A percentile compares a stretch with the other conserved stretches of the same genome.
Evolutionary conservation across 2,113 vertebrate genomes (phyloP).

Genomic region (Leucopternis melanops): DNA sequence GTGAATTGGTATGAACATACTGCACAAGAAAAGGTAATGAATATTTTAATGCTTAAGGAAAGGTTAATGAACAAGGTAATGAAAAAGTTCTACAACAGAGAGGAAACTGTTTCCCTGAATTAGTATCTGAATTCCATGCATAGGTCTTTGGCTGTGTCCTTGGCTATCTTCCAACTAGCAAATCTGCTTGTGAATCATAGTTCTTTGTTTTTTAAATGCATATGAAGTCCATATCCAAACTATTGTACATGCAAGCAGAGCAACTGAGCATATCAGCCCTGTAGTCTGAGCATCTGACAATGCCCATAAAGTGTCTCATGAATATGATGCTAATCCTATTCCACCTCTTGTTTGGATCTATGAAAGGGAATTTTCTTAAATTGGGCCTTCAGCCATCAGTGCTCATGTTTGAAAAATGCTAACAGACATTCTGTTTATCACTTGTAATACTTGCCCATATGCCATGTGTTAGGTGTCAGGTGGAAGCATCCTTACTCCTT

Average conservation of each 20-base stretch:
- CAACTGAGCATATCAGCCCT: not conserved
- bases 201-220: not conserved
- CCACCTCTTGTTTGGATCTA: not conserved
- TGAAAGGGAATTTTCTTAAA: not conserved
- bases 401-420: conserved; percentile 1
- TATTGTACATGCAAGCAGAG: not conserved
- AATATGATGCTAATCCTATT: not conserved
- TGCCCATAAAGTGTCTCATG: not conserved
- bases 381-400: not conserved
- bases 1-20: not conserved
- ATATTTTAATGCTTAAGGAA: not conserved
- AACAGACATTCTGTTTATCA: conserved; percentile 36
- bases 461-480: conserved; percentile 5
- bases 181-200: not conserved
- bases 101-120: not conserved
- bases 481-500: not conserved
- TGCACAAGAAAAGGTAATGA: conserved; percentile 3
- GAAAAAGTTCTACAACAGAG: not conserved
- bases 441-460: conserved; percentile 17
- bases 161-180: not conserved
- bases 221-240: not conserved
- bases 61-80: conserved; percentile 39
- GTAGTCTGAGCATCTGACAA: not conserved
- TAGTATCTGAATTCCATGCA: not conserved
- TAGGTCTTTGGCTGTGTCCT: not conserved